Base-by-base conservation (phyloP, 37 sponge, comb jelly and placozoan species). In the Chondrilla cf. caribensis region DNA sequence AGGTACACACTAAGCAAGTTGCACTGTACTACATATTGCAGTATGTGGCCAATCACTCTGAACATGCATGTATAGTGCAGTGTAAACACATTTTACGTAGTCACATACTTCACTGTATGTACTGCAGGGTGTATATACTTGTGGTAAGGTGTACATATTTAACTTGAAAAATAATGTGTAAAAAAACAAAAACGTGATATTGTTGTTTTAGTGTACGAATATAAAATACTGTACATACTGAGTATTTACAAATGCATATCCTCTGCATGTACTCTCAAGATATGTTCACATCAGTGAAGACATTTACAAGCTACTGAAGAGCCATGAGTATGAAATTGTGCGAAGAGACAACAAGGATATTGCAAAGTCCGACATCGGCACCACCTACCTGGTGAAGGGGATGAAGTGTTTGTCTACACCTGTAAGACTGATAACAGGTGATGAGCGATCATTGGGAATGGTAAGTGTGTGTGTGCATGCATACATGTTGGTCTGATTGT, bases 221-320 rank as follows among this genome's bases (percentile, higher is more conserved):
- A 17, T 17, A 55, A 17, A 19, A 19, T 55, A 11, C 11, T 17
- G 11, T 55, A 55, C 57, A 17, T 55, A 55, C 57, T 55, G 17
- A 19, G 17, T 55, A 55, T 55, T 55, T 19, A 55, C 57, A 55
- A 55, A 55, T 19, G 11, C 17, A 55, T 55, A 17, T 55, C 11
- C 57, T 55, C 17, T 11, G 57, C 17, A 55, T 55, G 17, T 17
- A 17, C 17, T 55, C 17, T 55, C 17, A 19, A 68, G 70, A 4
- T 33, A 17, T 68, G 70, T 68, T 11, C 70, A 68, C 70, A 68
- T 68, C 70, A 68, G 70, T 33, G 70, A 68, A 11, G 70, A 68
- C 19, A 37, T 68, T 3, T 68, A 35, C 36, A 68, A 28, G 38
- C 32, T 68, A 28, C 7, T 68, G 35, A n/a, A n/a, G n/a, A 37